A percentile compares a stretch with the other conserved stretches of the same genome.
Evolutionary conservation across 1,140 invertebrate genomes (phyloP).

Genomic region (Drosophila nannoptera): DNA sequence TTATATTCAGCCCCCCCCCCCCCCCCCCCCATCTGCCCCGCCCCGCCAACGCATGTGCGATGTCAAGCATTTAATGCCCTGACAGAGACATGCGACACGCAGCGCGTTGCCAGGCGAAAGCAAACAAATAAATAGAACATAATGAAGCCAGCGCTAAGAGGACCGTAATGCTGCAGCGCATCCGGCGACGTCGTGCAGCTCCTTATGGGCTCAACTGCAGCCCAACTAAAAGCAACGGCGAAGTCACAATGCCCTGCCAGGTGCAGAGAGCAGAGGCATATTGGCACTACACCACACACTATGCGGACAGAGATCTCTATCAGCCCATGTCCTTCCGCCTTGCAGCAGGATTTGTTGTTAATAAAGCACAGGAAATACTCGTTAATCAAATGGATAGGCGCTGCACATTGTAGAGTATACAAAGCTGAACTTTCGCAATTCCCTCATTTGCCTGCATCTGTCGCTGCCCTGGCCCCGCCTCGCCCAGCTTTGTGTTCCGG

Average conservation of each 20-base stretch:
- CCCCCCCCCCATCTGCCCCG: rapidly evolving
- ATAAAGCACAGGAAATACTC: too few species aligned
- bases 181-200: constrained; percentile 26
- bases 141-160: constrained; percentile 38
- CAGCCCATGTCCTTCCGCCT: too few species aligned
- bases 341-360: too few species aligned
- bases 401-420: background rate
- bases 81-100: constrained; percentile 45
- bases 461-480: background rate
- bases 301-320: too few species aligned
- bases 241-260: too few species aligned
- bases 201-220: constrained; percentile 53
- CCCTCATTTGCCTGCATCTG: background rate
- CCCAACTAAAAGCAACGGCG: constrained; percentile 3
- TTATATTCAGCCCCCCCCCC: background rate
- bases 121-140: constrained; percentile 57
- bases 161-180: background rate
- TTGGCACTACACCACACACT: too few species aligned
- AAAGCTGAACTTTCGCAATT: constrained; percentile 6
- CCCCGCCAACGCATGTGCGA: constrained; percentile 35
- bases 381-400: too few species aligned
- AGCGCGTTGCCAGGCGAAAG: constrained; percentile 21
- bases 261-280: too few species aligned
- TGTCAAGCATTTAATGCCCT: constrained; percentile 67
- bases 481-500: constrained; percentile 38